phyloP scores from a whole-genome alignment of 2,888 invertebrate species.

The Fragum fragum region DNA sequence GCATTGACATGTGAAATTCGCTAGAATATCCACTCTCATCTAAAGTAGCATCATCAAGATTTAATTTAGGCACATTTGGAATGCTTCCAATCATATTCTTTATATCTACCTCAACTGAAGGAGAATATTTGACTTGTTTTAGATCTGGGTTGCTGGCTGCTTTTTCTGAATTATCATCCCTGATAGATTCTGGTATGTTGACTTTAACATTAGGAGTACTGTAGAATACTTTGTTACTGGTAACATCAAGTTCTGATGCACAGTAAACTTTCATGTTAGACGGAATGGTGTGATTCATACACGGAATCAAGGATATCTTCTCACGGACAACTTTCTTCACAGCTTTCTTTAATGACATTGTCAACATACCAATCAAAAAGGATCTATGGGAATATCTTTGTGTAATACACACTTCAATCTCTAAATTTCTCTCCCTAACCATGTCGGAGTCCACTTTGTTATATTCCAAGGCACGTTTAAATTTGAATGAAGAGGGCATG shows the following conservation, averaged over 20 bases:
- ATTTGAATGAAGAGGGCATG: conserved; percentile 75
- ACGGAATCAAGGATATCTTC: conserved; percentile 79
- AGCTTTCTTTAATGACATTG: conserved; percentile 78
- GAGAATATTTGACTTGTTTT: conserved; percentile 39
- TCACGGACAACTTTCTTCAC: conserved; percentile 81
- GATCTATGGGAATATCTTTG: conserved; percentile 80
- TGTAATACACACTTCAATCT: conserved; percentile 82
- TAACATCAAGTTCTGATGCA: conserved; percentile 74
- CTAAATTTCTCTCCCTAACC: conserved; percentile 76
- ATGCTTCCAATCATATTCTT: conserved; percentile 25
- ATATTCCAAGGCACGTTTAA: conserved; percentile 80
- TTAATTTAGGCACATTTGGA: conserved; percentile 56
- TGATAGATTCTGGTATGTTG: conserved; percentile 57
- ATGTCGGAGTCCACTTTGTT: conserved; percentile 73
- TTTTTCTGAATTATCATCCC: conserved; percentile 59
- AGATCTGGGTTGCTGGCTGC: conserved; percentile 77
- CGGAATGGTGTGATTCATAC: conserved; percentile 82
- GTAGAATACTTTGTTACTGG: conserved; percentile 64
- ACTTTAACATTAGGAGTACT: conserved; percentile 75
- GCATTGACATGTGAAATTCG: conserved; percentile 57
- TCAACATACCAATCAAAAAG: conserved; percentile 80
- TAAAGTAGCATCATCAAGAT: conserved; percentile 40
- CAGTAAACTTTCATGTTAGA: conserved; percentile 82
- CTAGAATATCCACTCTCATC: conserved; percentile 68
- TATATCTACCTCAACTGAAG: conserved; percentile 60